phyloP scores from a whole-genome alignment of 2,113 vertebrate genomes.

The Ceyx melanurus region DNA sequence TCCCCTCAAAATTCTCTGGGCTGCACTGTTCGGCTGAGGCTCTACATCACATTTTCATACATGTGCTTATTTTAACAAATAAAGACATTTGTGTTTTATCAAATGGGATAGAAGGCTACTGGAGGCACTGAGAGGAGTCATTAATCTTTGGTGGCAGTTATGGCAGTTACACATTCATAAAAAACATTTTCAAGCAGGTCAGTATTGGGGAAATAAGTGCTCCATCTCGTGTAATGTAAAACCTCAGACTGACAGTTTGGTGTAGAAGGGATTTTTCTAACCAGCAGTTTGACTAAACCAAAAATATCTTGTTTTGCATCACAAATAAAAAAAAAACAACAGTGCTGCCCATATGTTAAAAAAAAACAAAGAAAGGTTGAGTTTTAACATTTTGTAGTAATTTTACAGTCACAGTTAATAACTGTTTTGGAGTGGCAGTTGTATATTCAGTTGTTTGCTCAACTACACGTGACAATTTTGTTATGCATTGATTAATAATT shows the following conservation, averaged over 20 bases:
- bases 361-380: neutral
- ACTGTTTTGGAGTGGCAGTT: neutral
- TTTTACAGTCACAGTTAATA: slow-evolving; percentile 22
- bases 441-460: neutral
- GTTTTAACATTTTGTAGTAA: slow-evolving; percentile 1
- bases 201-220: neutral
- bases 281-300: slow-evolving; percentile 42
- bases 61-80: neutral
- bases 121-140: neutral
- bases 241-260: slow-evolving; percentile 44
- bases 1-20: neutral
- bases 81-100: neutral
- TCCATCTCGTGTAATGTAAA: slow-evolving; percentile 22
- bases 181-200: slow-evolving; percentile 44
- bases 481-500: neutral
- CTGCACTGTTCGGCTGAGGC: neutral
- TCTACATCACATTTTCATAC: neutral
- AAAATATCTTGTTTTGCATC: slow-evolving; percentile 57
- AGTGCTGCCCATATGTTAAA: slow-evolving; percentile 31
- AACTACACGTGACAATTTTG: neutral
- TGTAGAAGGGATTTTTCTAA: slow-evolving; percentile 64
- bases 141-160: slow-evolving; percentile 16
- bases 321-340: slow-evolving; percentile 1
- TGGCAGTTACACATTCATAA: neutral
- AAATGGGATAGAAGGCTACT: neutral